Evolutionary conservation across 2,113 vertebrate species (phyloP).

Genomic region (Apaloderma vittatum): DNA sequence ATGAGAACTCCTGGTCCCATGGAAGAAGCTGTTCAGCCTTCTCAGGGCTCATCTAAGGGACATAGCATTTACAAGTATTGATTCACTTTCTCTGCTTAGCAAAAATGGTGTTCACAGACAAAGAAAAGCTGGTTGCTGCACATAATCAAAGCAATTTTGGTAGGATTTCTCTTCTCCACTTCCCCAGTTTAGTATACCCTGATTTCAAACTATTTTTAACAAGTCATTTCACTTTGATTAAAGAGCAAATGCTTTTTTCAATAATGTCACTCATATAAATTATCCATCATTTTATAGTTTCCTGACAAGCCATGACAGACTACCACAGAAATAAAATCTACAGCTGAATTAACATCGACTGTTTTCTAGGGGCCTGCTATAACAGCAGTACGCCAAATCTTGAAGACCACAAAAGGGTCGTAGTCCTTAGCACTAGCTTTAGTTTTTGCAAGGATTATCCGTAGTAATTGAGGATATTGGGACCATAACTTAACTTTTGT

Average conservation of each 20-base stretch:
- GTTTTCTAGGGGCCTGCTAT: background rate
- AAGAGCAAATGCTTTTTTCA: slow-evolving; percentile 1
- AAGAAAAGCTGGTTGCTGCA: background rate
- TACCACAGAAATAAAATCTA: background rate
- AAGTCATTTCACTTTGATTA: slow-evolving; percentile 23
- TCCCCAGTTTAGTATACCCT: background rate
- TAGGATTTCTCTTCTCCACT: background rate
- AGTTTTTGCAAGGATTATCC: background rate
- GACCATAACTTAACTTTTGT: background rate
- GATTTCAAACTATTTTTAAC: slow-evolving; percentile 45
- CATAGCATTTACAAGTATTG: background rate
- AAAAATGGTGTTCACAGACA: background rate
- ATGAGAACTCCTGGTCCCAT: background rate
- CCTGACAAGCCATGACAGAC: background rate
- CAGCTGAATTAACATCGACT: background rate
- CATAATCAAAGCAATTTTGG: background rate
- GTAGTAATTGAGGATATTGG: background rate
- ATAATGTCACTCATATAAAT: background rate
- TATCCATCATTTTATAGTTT: background rate
- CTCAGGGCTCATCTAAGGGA: background rate
- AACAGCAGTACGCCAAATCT: background rate
- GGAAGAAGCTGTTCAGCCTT: background rate
- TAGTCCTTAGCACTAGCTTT: background rate
- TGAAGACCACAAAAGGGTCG: background rate
- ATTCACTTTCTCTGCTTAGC: background rate